Percentiles rank a stretch among this genome's conserved stretches.
These are phyloP conservation scores for Aviceda cuculoides DNA, from an alignment of 2,797 vertebrate genomes.

Conservation along the genomic window DNA sequence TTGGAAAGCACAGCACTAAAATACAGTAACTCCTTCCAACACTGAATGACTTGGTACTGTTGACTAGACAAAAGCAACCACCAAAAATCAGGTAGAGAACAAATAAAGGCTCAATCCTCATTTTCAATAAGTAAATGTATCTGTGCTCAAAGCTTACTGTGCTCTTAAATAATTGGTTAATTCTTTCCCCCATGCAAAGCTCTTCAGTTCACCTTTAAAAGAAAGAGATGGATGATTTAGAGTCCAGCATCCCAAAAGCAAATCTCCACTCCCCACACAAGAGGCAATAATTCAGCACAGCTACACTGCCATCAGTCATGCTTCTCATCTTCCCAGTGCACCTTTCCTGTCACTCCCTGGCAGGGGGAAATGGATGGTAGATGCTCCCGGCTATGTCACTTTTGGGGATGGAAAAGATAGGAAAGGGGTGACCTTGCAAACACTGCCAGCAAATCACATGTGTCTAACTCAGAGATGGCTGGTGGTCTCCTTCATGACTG, in stretches of 20 bases:
- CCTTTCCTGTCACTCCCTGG: conserved; percentile 15
- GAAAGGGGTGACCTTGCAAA: neutral
- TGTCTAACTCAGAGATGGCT: neutral
- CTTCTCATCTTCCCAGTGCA: neutral
- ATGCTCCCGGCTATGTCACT: neutral
- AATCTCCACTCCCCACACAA: neutral
- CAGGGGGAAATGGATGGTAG: neutral
- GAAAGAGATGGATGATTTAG: conserved; percentile 14
- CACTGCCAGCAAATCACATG: neutral
- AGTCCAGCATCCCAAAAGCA: conserved; percentile 32
- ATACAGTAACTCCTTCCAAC: neutral
- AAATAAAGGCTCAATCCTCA: neutral
- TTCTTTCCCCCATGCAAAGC: neutral
- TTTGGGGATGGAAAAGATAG: neutral
- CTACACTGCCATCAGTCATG: neutral
- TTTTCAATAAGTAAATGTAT: neutral
- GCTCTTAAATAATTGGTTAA: neutral
- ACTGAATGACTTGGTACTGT: neutral
- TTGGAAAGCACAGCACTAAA: neutral
- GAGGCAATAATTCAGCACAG: conserved; percentile 32
- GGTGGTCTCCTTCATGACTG: neutral
- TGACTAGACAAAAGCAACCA: neutral
- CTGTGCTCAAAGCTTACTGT: neutral
- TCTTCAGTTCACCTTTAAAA: conserved; percentile 30
- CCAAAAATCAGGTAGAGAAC: neutral